Evolutionary conservation across 2,797 vertebrate genomes (phyloP), one percentile per base, ranked within the genome.

Genomic region (Gymnodraco acuticeps): DNA sequence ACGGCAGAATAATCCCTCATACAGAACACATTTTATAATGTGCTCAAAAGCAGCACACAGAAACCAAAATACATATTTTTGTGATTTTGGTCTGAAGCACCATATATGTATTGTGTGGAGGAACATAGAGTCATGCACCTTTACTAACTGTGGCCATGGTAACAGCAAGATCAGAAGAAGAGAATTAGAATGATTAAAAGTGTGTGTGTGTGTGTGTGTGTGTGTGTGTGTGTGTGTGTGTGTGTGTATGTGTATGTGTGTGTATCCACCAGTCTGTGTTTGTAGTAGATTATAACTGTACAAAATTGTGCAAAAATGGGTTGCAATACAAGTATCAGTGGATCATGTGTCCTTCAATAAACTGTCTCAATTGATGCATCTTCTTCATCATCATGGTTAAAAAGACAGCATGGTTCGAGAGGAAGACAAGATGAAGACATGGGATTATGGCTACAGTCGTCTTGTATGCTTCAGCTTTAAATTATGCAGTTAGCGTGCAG

Each of bases 131-230:
- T 87, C 84, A 89, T 89, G 84, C 85, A 92, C 91, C 89, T 92
- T 92, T 88, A 88, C 83, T 71, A 90, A 88, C 87, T 88, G 93
- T 94, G 93, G 69, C 93, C 92, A 94, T 94, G 92, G 93, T 84
- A 94, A 94, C 93, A 55, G 83, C 73, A 84, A 90, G 89, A 91
- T 92, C 87, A 91, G 88, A 92, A 81, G 85, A 88, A 38, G 80
- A 82, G 73, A 87, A 91, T 84, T 71, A 68, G 75, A 81, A 88
- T 88, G 89, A 92, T 91, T 91, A 91, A 88, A 84, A 43, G 64
- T 61, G 55, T 66, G 54, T 45, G 72, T 60, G 72, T 13, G 2
- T 58, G 63, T 43, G 27, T 77, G 77, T 47, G 55, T 23, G 23
- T 23, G 3, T 27, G 23, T 23, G 3, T 23, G 23, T 23, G 3